Base-by-base conservation (phyloP, 2,888 invertebrate genomes). In the Trachelus troglodyta region DNA sequence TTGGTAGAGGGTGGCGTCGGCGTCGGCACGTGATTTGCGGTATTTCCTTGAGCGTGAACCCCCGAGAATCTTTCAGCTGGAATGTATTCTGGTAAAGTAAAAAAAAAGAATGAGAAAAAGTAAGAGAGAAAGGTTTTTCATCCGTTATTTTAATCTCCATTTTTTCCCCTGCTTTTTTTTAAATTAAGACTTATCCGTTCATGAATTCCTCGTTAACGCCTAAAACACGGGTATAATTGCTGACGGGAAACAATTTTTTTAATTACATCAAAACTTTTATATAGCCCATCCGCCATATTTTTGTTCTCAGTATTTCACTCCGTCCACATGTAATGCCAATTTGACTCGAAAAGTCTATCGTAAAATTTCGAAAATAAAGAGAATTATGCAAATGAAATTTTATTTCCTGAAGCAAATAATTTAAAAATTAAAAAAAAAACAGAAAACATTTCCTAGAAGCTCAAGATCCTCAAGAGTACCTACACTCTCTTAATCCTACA, bases 351-450 rank as follows among this genome's bases (percentile, higher is more conserved):
- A 40, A 40, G 15, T 56, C 2, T 9, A 23, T 23, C 56, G 23
- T 9, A 9, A 23, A 56, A 56, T 23, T 23, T 56, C 56, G 0
- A 23, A 9, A 56, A 56, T 56, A 2, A 23, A 23, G 4, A 56
- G 4, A 56, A 23, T 23, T 23, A 6, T 23, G 23, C 23, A 56
- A 56, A 23, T 56, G 1, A 56, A 9, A 56, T 56, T 56, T 56
- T 56, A n/a, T 23, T 9, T 1, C 1, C 1, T 0, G 0, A 0
- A 9, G 1, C 0, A 23, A 56, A 23, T 23, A 23, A 23, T 56
- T 2, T 56, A 6, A 1, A 23, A 23, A 23, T 56, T 40, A 0
- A 56, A 23, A 23, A 23, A 23, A 56, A 15, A 23, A 56, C 6
- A 9, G 56, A 23, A 56, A 56, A 3, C 56, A 56, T 56, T 56